Conservation (phyloP, 2,797 vertebrate genomes). For the Melopsittacus undulatus region DNA sequence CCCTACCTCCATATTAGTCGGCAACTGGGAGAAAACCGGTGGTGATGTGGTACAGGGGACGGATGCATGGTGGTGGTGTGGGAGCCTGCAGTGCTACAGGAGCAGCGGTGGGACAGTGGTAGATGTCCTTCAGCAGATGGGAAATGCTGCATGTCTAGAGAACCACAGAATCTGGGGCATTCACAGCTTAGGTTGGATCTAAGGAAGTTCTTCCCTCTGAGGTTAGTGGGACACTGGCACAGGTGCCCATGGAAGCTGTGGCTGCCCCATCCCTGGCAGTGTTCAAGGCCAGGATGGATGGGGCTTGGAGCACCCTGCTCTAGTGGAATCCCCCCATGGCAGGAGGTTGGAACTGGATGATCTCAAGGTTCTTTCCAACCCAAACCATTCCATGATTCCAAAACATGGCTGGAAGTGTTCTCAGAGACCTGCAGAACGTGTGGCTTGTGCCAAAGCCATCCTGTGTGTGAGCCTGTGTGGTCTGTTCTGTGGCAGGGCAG, state of each 20-base stretch:
- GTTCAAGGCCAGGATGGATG: not conserved
- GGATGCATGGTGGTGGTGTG: rapidly evolving
- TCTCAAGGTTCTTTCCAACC: not conserved
- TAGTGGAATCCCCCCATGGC: rapidly evolving
- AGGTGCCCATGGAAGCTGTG: not conserved
- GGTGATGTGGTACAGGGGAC: not conserved
- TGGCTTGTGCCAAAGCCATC: not conserved
- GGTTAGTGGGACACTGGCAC: not conserved
- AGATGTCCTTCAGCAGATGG: rapidly evolving
- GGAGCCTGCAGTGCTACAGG: rapidly evolving
- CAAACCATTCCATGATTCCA: not conserved
- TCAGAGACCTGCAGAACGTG: not conserved
- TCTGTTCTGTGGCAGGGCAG: rapidly evolving
- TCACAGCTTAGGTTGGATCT: not conserved
- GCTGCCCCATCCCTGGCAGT: not conserved
- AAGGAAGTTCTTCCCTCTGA: not conserved
- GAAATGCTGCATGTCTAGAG: rapidly evolving
- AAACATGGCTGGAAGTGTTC: rapidly evolving
- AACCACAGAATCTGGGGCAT: not conserved
- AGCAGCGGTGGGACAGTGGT: not conserved
- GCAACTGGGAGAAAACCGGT: not conserved
- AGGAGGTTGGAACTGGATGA: not conserved
- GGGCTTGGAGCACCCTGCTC: not conserved
- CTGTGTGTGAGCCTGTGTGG: not conserved
- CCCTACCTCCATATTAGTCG: rapidly evolving